A percentile compares a stretch with the other conserved stretches of the same genome.
Conservation (phyloP, 2,113 vertebrate genomes). For the Oreotrochilus melanogaster region DNA sequence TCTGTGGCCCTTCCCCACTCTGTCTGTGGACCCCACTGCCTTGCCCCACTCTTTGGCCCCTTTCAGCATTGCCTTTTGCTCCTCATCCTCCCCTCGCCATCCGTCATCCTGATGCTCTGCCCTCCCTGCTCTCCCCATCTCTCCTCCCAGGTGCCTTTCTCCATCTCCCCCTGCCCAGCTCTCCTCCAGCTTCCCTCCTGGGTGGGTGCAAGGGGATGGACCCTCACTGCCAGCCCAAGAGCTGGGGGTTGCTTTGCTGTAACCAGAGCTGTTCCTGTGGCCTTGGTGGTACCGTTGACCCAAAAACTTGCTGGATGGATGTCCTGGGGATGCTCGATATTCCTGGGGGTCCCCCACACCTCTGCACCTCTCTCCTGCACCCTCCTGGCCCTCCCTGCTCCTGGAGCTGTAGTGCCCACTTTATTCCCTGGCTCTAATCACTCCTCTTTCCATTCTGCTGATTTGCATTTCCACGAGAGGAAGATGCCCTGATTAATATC, state of each 20-base stretch:
- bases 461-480: slow-evolving; percentile 68
- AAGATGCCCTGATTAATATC: slow-evolving; percentile 75
- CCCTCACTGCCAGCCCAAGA: background rate
- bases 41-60: background rate
- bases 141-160: background rate
- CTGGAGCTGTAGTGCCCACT: background rate
- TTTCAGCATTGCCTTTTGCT: background rate
- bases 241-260: background rate
- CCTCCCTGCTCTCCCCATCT: accelerated
- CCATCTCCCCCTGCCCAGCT: accelerated
- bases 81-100: background rate
- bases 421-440: slow-evolving; percentile 51
- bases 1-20: accelerated
- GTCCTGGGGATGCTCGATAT: too few species aligned
- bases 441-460: slow-evolving; percentile 53
- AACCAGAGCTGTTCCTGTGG: background rate
- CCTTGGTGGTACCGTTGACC: background rate
- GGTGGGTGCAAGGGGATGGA: background rate
- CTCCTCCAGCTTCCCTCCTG: background rate
- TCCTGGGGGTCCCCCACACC: background rate
- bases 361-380: background rate
- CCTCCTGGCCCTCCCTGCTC: background rate
- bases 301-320: too few species aligned
- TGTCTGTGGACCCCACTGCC: background rate
- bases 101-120: background rate